Evolutionary conservation across 2,888 invertebrate genomes (phyloP), one percentile per base, ranked within the genome.

Genomic region (Dione juno): DNA sequence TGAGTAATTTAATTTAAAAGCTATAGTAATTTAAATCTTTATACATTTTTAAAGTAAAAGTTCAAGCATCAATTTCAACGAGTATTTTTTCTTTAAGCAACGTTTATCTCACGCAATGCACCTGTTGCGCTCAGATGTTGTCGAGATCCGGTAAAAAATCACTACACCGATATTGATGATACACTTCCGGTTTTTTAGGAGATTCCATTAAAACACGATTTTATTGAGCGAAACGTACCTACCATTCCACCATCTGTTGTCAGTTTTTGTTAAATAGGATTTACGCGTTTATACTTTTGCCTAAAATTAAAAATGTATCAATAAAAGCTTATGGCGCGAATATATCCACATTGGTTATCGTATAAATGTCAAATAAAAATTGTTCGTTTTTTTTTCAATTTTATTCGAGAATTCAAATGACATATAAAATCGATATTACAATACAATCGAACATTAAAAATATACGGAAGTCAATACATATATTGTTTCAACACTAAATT

Each of bases 41-140:
- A 21, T 41, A n/a, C 0, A 28, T 43, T 61, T 21, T 45, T 45
- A 21, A 16, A 13, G 35, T 48, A 48, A 37, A 40, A 59, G 28
- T 59, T 72, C 67, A 50, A 59, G 58, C 70, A 71, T 70, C 58
- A 65, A 70, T 54, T 71, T 50, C 64, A 48, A 59, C 63, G 67
- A 74, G 66, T 71, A 70, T 66, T 67, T 69, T 72, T 69, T 64
- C 64, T 28, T 41, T 41, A 54, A 40, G 63, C 64, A 66, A 53
- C 40, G 59, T 66, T 66, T 37, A 68, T 69, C 76, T 68, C 76
- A 77, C 84, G 82, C 80, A 77, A 43, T 59, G 78, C 87, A 87
- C 83, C 85, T 87, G 87, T 85, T 85, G 74, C 78, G 71, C 73
- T 83, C 85, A 83, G 82, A 84, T 84, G 85, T 83, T 85, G 74